Percentiles rank a stretch among this genome's conserved stretches.
These are phyloP conservation scores for Amphibalanus amphitrite DNA, from an alignment of 1,140 invertebrate genomes.

Conservation along the genomic window DNA sequence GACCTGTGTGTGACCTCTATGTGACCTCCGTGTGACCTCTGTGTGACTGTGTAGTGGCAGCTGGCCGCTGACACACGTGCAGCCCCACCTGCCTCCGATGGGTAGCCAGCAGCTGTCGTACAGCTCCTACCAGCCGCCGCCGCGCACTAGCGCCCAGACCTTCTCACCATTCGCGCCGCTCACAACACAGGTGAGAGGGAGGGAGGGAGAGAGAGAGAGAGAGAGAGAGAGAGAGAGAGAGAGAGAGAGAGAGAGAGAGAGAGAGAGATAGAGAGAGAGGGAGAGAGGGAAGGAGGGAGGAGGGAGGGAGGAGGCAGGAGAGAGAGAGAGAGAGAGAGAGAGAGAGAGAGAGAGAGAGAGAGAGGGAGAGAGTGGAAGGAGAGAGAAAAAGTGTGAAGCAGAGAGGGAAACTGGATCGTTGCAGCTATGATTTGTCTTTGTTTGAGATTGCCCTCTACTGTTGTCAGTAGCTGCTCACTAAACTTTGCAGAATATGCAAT, in stretches of 20 bases:
- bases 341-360: constrained; percentile 6
- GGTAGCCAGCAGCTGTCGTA: neutral
- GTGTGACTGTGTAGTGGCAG: neutral
- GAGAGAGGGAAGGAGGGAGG: neutral
- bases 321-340: constrained; percentile 2
- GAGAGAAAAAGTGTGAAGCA: neutral
- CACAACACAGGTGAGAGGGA: neutral
- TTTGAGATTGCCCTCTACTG: too few species aligned
- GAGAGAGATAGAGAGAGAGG: constrained; percentile 7
- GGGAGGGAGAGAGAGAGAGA: constrained; percentile 6
- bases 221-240: constrained; percentile 6
- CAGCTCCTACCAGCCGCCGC: neutral
- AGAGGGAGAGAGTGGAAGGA: neutral
- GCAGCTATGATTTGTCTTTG: too few species aligned
- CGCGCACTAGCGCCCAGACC: neutral
- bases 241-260: constrained; percentile 4
- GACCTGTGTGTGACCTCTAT: too few species aligned
- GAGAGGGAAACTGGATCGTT: too few species aligned
- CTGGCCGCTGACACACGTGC: neutral
- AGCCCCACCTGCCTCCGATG: neutral
- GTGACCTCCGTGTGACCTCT: too few species aligned
- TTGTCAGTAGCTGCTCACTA: too few species aligned
- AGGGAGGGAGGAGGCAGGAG: neutral
- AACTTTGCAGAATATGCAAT: too few species aligned
- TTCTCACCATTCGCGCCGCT: neutral